Evolutionary conservation across 64 coral and sea anemone genomes (phyloP).

Genomic region (Porites lutea): DNA sequence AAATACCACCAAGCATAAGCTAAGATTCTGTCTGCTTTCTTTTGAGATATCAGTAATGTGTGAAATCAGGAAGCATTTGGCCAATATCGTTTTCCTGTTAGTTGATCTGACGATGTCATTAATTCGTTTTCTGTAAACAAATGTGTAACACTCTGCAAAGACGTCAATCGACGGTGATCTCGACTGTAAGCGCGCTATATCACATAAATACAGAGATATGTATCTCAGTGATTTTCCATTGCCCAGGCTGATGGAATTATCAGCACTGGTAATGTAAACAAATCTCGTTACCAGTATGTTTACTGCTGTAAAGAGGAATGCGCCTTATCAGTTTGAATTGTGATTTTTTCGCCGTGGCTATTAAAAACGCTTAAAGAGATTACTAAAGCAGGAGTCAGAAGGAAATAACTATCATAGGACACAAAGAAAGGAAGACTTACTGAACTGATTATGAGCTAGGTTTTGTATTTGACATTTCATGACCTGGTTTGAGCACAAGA

Average conservation of each 20-base stretch:
- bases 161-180: not conserved
- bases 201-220: not conserved
- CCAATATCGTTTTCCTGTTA: conserved; percentile 19
- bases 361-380: not conserved
- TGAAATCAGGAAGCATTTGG: not conserved
- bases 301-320: too few relatives aligned
- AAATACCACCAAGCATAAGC: not conserved
- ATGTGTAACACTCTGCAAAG: conserved; percentile 22
- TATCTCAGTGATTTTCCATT: not conserved
- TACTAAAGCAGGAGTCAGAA: too few relatives aligned
- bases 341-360: not conserved
- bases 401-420: too few relatives aligned
- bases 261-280: not conserved
- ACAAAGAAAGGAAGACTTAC: not conserved
- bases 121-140: conserved; percentile 47
- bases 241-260: not conserved
- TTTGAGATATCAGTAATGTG: not conserved
- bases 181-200: not conserved
- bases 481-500: not conserved
- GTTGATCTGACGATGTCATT: conserved; percentile 9
- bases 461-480: not conserved
- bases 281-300: not conserved
- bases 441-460: too few relatives aligned
- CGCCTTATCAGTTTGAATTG: not conserved
- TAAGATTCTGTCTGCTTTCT: not conserved